A percentile compares a stretch with the other conserved stretches of the same genome.
Conservation (phyloP, 2,113 vertebrate genomes). For the Phycodurus eques region DNA sequence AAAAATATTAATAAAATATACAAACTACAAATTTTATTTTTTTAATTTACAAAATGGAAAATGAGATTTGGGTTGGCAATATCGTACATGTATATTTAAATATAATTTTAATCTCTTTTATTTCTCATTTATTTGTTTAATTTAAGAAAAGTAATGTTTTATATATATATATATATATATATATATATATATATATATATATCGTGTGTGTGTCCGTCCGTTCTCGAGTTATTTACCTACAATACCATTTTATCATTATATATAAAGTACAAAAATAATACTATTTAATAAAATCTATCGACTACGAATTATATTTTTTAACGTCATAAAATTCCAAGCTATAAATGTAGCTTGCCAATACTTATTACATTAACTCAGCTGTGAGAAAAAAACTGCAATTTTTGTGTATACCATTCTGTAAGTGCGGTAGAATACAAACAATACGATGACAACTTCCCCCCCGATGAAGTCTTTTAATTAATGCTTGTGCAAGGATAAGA, state of each 20-base stretch:
- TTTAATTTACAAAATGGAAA: background rate
- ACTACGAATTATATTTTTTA: background rate
- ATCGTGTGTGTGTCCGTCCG: too few species aligned
- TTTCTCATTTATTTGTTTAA: too few species aligned
- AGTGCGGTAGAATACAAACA: background rate
- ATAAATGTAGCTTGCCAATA: background rate
- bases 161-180: too few species aligned
- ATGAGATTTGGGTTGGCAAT: too few species aligned
- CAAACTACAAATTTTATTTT: background rate
- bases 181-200: too few species aligned
- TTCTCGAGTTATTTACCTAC: too few species aligned
- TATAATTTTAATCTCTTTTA: too few species aligned
- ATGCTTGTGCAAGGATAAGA: conserved; percentile 69
- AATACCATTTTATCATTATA: background rate
- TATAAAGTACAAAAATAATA: background rate
- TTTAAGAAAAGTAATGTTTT: too few species aligned
- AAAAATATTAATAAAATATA: background rate
- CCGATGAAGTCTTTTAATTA: conserved; percentile 63
- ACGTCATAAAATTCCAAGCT: background rate
- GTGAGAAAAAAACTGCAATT: background rate
- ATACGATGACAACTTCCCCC: conserved; percentile 27
- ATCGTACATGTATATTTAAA: too few species aligned
- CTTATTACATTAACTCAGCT: background rate
- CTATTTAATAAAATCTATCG: background rate
- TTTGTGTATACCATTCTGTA: background rate